Percentiles rank a stretch among this genome's conserved stretches.
phyloP scores from a whole-genome alignment of 2,113 vertebrate genomes.

The Philantomba maxwellii region DNA sequence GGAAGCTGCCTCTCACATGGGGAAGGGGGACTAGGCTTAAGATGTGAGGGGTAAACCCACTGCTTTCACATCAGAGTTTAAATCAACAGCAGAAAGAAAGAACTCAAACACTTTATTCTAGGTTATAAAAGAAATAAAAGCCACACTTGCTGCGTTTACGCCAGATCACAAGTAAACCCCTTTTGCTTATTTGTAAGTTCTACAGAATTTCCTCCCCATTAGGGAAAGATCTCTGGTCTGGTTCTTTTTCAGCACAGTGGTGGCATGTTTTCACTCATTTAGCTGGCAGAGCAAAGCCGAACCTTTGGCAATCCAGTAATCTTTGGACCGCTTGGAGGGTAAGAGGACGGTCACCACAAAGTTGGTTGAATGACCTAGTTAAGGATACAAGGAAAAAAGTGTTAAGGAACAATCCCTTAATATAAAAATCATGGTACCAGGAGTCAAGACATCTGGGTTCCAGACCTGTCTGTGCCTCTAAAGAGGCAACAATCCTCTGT shows the following conservation, averaged over 20 bases:
- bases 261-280: slow-evolving; percentile 72
- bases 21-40: neutral
- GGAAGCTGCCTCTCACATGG: neutral
- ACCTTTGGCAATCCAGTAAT: slow-evolving; percentile 86
- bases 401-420: neutral
- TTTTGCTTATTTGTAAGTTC: neutral
- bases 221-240: neutral
- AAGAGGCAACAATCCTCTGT: neutral
- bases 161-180: neutral
- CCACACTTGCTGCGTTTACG: neutral
- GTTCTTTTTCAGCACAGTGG: neutral
- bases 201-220: neutral
- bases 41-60: neutral
- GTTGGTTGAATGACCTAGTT: slow-evolving; percentile 82
- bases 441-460: neutral
- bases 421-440: neutral
- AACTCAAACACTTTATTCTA: slow-evolving; percentile 50
- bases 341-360: slow-evolving; percentile 84
- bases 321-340: slow-evolving; percentile 77
- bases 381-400: neutral
- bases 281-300: slow-evolving; percentile 83
- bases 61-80: neutral
- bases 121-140: neutral
- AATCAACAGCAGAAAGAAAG: neutral
- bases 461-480: neutral